Evolutionary conservation across 2,888 invertebrate species (phyloP).

Genomic region (Pocota personata): DNA sequence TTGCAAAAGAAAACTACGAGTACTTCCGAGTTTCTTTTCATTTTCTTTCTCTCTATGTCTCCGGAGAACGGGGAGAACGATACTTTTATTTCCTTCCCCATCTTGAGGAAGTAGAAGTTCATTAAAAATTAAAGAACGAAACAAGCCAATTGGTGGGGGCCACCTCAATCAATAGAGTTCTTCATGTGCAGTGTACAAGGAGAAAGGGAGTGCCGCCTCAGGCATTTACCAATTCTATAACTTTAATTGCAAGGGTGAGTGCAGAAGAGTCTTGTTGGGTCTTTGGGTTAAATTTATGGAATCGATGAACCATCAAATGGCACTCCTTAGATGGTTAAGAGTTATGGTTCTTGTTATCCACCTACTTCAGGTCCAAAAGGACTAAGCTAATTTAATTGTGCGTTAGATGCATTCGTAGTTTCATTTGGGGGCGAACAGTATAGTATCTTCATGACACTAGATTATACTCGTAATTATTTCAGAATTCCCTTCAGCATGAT

Average conservation of each 20-base stretch:
- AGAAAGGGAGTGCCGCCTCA: slow-evolving; percentile 42
- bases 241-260: not conserved
- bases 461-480: too few relatives aligned
- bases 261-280: not conserved
- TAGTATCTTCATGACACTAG: not conserved
- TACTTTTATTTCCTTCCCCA: not conserved
- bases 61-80: too few relatives aligned
- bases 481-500: not conserved
- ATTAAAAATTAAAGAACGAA: slow-evolving; percentile 63
- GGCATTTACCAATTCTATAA: slow-evolving; percentile 9
- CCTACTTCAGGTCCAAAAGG: not conserved
- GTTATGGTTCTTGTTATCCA: slow-evolving; percentile 11
- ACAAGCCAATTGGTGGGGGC: slow-evolving; percentile 50
- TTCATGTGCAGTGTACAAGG: slow-evolving; percentile 20
- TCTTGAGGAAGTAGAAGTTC: slow-evolving; percentile 51
- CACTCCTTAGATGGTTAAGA: slow-evolving; percentile 41
- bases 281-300: slow-evolving; percentile 43
- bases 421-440: not conserved
- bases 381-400: not conserved
- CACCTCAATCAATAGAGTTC: slow-evolving; percentile 29
- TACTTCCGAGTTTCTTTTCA: slow-evolving; percentile 31
- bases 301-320: slow-evolving; percentile 38
- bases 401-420: not conserved
- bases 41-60: not conserved
- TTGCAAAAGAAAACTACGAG: slow-evolving; percentile 46